Evolutionary conservation across 92 coral and sea anemone species (phyloP).

Genomic region (Parazoanthus atlanticus): DNA sequence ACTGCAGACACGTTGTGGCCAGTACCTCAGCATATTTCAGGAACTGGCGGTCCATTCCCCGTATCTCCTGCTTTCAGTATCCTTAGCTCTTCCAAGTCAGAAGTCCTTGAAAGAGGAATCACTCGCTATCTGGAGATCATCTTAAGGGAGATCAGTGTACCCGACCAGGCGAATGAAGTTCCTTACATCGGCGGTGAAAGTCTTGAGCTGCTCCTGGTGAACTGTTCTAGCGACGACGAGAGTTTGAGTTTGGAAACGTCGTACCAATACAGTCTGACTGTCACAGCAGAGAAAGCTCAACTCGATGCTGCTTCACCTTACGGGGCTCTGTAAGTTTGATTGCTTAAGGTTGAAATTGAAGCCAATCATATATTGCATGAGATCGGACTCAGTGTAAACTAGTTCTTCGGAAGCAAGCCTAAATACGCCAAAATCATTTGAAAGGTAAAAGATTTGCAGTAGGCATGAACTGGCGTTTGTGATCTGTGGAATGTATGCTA

Average conservation of each 20-base stretch:
- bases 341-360: neutral
- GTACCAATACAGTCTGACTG: slow-evolving; percentile 54
- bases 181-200: neutral
- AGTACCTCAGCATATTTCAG: slow-evolving; percentile 45
- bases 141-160: slow-evolving; percentile 19
- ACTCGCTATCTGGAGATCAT: slow-evolving; percentile 78
- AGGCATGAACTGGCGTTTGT: too few relatives aligned
- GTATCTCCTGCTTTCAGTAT: slow-evolving; percentile 72
- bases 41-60: slow-evolving; percentile 56
- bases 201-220: slow-evolving; percentile 50
- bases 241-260: slow-evolving; percentile 56
- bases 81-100: slow-evolving; percentile 59
- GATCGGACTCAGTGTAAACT: neutral
- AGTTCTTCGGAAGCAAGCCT: neutral
- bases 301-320: slow-evolving; percentile 66
- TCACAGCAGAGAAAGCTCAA: slow-evolving; percentile 37
- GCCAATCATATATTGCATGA: neutral
- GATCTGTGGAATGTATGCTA: too few relatives aligned
- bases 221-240: slow-evolving; percentile 58
- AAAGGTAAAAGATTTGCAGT: too few relatives aligned
- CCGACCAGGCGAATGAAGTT: slow-evolving; percentile 2
- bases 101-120: slow-evolving; percentile 69
- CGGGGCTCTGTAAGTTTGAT: slow-evolving; percentile 75
- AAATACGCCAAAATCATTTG: too few relatives aligned
- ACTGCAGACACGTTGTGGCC: slow-evolving; percentile 65